These are phyloP conservation scores for Megalonaias nervosa DNA, from an alignment of 1,140 invertebrate genomes.

Conservation along the genomic window DNA sequence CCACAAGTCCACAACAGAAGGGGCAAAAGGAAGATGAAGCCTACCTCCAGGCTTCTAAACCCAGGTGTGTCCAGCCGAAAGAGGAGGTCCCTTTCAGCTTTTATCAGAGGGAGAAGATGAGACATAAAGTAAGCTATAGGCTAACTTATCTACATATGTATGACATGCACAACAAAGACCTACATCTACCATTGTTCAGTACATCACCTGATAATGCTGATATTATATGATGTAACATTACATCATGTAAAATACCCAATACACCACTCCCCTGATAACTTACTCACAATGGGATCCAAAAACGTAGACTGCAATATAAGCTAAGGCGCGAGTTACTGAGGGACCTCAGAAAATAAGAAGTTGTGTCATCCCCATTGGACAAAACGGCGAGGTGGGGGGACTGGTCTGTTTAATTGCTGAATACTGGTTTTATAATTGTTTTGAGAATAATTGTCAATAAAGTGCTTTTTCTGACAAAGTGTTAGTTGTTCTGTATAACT, in stretches of 20 bases:
- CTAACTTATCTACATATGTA: neutral
- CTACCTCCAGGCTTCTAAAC: conserved; percentile 52
- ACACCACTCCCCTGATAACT: too few species aligned
- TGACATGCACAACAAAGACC: neutral
- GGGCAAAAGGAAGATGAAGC: conserved; percentile 24
- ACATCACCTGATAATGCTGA: neutral
- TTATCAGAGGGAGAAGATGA: conserved; percentile 79
- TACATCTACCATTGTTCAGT: neutral
- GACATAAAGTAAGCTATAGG: conserved; percentile 68
- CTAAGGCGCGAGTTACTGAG: too few species aligned
- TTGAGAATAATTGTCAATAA: too few species aligned
- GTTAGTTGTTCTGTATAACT: too few species aligned
- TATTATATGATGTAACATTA: neutral
- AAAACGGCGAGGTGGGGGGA: too few species aligned
- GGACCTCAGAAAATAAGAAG: too few species aligned
- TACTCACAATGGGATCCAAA: too few species aligned
- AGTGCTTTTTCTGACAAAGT: too few species aligned
- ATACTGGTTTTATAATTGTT: too few species aligned
- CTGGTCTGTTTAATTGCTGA: too few species aligned
- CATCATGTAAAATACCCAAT: neutral
- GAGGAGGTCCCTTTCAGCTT: conserved; percentile 66
- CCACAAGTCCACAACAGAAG: neutral
- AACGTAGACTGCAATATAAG: too few species aligned
- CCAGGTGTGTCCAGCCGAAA: conserved; percentile 60
- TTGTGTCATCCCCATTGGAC: too few species aligned